Base-by-base conservation (phyloP, 2,113 vertebrate species). In the Columba livia region DNA sequence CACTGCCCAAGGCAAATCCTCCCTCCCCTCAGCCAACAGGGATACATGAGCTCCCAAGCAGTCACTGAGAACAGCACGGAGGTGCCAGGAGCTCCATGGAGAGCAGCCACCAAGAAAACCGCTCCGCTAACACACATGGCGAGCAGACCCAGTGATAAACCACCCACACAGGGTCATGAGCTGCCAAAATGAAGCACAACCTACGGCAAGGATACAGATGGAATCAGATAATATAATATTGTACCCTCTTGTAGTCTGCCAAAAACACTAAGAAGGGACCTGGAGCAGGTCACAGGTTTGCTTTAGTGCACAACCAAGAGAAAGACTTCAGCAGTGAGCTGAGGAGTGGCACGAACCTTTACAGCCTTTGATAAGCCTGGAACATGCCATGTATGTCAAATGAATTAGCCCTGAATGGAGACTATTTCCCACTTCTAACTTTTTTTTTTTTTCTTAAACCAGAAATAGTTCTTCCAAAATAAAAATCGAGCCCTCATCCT, bases 41-140 rank as follows among this genome's bases (percentile, higher is more conserved):
- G 15, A 28, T 3, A 14, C 4, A 1, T 0, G 6, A 80, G 14
- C 42, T 80, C 50, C 40, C 23, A 24, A 24, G 29, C 5, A 15
- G 23, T 17, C 72, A 48, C 0, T 2, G 23, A 29, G 26, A 77
- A 44, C 23, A 42, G 70, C 44, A 38, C 6, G 28, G 38, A 26
- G 16, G 23, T 10, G 18, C 2, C 0, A 84, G 25, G 36, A n/a
- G 38, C 18, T 73, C 47, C 36, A 9, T 3, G 7, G 1, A 28
- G 36, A 62, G 32, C 24, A 56, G 9, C 25, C 16, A 12, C 25
- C 54, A 64, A 11, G 79, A 24, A 69, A 28, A 53, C 10, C 1
- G 1, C 36, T 47, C 32, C 2, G 0, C 61, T 69, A 58, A 62
- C 20, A 11, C 20, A 5, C 8, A 6, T 0, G 1, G 14, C 1